Base-by-base conservation (phyloP, 2,113 vertebrate species). In the Eulemur macaco region DNA sequence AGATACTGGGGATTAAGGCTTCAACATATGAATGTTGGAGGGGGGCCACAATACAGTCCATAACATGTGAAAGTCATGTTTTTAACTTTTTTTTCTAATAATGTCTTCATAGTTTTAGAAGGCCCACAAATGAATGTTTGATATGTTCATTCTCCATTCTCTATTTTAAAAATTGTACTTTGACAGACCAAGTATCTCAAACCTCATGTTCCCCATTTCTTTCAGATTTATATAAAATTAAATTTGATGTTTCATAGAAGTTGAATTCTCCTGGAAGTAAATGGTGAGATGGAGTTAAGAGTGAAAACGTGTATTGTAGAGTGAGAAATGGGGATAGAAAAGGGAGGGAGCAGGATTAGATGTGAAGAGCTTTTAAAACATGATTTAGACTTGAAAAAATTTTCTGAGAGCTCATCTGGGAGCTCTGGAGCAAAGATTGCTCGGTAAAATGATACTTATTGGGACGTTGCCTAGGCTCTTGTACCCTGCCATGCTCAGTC, bases 271-370 rank as follows among this genome's bases (percentile, higher is more conserved):
- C 82, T 39, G 25, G 39, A 94, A 95, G 5, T 34, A 45, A 58
- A 78, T 37, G 60, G n/a, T 66, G 8, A 85, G 13, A 68, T 80
- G 31, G 13, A 91, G 56, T 39, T 89, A 92, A 73, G 25, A 58
- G n/a, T 78, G 27, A 78, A 97, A 94, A 78, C 63, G 9, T 92
- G 89, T 89, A 68, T 29, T 95, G 9, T 56, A 81, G 29, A 90
- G 10, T 95, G 76, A 92, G 17, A 90, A 56, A 87, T 73, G 69
- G 52, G 27, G 20, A 64, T 95, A 86, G 37, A 83, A 91, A 88
- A 86, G 10, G 11, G 34, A 89, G 5, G 54, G 77, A 68, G 12
- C 54, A 91, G 18, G 60, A 82, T 82, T 91, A 94, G 86, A 86
- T 14, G 74, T 0, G 11, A 42, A 21, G 10, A 87, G 9, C 45